phyloP scores from a whole-genome alignment of 2,888 invertebrate genomes.

The Petrolisthes manimaculis region DNA sequence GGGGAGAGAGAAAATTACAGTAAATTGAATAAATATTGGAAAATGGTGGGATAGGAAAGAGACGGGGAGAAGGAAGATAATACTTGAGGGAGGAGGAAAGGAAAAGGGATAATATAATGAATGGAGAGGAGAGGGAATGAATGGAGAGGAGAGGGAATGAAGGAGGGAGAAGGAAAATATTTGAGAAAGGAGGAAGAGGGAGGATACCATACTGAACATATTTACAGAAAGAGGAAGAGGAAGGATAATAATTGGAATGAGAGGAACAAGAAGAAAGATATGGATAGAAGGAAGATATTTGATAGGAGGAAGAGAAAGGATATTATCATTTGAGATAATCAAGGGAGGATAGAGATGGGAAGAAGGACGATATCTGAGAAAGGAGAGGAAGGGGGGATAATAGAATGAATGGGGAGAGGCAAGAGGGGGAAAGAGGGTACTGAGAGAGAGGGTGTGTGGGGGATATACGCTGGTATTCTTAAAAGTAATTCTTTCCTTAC shows the following conservation, averaged over 20 bases:
- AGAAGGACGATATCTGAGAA: background rate
- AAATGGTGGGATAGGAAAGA: background rate
- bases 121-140: background rate
- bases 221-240: too few relatives aligned
- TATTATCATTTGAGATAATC: too few relatives aligned
- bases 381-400: background rate
- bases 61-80: conserved; percentile 6
- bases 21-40: background rate
- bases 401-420: too few relatives aligned
- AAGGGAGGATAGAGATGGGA: background rate
- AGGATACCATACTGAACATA: too few relatives aligned
- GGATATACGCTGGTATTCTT: too few relatives aligned
- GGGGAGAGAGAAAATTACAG: conserved; percentile 4
- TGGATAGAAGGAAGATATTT: too few relatives aligned
- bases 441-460: too few relatives aligned
- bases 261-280: too few relatives aligned
- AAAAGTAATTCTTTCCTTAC: too few relatives aligned
- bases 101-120: background rate
- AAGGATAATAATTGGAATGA: too few relatives aligned
- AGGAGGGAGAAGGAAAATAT: background rate
- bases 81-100: background rate
- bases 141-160: background rate
- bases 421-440: too few relatives aligned
- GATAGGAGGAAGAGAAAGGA: too few relatives aligned
- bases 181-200: background rate